Conservation (phyloP, 2,113 vertebrate species). For the Colistium nudipinnis region DNA sequence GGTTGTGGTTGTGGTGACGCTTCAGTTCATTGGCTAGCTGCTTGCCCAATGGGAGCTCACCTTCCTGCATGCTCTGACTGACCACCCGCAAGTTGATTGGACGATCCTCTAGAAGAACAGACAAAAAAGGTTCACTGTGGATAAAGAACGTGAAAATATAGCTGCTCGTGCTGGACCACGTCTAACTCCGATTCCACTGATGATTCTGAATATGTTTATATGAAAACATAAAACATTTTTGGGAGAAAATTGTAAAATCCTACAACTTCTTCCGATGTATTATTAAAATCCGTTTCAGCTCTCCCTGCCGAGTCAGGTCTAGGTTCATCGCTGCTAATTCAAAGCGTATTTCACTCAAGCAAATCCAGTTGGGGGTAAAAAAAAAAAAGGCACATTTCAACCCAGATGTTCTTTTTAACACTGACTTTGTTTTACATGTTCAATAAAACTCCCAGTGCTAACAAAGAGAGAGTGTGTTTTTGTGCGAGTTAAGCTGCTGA, state of each 20-base stretch:
- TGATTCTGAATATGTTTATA: too few relatives aligned
- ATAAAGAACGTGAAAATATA: too few relatives aligned
- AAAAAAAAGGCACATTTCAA: slow-evolving; percentile 24
- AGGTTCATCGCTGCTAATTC: neutral
- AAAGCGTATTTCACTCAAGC: neutral
- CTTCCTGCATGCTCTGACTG: slow-evolving; percentile 77
- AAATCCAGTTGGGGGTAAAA: neutral
- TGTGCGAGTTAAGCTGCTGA: slow-evolving; percentile 17
- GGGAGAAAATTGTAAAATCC: too few relatives aligned
- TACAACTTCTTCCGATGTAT: too few relatives aligned
- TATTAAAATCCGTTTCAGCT: neutral
- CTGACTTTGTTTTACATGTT: slow-evolving; percentile 27
- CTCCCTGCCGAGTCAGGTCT: neutral
- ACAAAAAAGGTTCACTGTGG: neutral
- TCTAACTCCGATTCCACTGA: too few relatives aligned
- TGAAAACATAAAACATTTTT: too few relatives aligned
- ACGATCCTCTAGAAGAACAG: slow-evolving; percentile 82
- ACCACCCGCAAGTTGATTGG: slow-evolving; percentile 90
- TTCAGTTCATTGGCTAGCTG: slow-evolving; percentile 89
- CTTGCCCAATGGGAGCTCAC: slow-evolving; percentile 82
- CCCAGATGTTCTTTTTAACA: slow-evolving; percentile 28
- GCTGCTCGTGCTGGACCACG: too few relatives aligned
- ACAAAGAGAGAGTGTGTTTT: neutral
- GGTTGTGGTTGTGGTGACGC: slow-evolving; percentile 81
- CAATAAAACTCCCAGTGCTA: slow-evolving; percentile 13